Conservation (phyloP, 1,140 invertebrate genomes). For the Mylabris phalerata region DNA sequence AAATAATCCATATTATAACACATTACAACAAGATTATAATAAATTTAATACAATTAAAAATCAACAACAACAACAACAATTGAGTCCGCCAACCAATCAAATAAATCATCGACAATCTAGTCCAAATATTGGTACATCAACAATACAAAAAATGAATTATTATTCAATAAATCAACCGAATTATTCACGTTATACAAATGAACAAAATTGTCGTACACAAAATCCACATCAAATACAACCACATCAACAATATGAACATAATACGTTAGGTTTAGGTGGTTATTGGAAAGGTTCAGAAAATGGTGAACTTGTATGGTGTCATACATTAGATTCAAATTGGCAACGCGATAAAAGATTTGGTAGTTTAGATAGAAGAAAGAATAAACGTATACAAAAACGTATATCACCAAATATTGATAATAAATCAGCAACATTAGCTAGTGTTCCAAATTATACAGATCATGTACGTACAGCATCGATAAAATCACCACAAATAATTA, state of each 20-base stretch:
- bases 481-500: slow-evolving; percentile 39
- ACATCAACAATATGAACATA: slow-evolving; percentile 41
- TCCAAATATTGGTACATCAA: slow-evolving; percentile 19
- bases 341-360: slow-evolving; percentile 47
- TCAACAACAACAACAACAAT: neutral
- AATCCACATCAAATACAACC: slow-evolving; percentile 38
- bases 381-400: slow-evolving; percentile 38
- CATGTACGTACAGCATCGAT: slow-evolving; percentile 24
- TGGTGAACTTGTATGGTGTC: slow-evolving; percentile 40
- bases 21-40: too few species aligned
- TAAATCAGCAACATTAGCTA: slow-evolving; percentile 33
- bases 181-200: neutral
- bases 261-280: slow-evolving; percentile 36
- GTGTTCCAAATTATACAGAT: slow-evolving; percentile 28
- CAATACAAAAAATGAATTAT: slow-evolving; percentile 10
- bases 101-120: slow-evolving; percentile 26
- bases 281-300: slow-evolving; percentile 39
- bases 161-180: neutral
- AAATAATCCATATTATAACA: too few species aligned
- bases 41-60: too few species aligned
- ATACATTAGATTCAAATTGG: slow-evolving; percentile 29
- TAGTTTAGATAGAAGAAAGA: slow-evolving; percentile 56
- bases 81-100: neutral
- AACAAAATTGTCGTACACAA: slow-evolving; percentile 3
- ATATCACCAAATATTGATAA: slow-evolving; percentile 33